These are phyloP conservation scores for Nezara viridula DNA, from an alignment of 2,888 invertebrate genomes.

Conservation along the genomic window DNA sequence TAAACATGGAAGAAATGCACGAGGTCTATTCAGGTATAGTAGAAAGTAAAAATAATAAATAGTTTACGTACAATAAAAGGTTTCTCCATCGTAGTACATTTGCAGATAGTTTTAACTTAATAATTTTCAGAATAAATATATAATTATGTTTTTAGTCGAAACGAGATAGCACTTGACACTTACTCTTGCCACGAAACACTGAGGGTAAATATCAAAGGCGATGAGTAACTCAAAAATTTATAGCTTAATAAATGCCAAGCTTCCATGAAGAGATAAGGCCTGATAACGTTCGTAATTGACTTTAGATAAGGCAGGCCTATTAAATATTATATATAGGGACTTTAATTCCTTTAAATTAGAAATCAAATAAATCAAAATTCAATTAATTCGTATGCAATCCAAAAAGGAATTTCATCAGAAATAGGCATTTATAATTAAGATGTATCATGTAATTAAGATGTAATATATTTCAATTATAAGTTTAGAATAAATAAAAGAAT, in stretches of 20 bases:
- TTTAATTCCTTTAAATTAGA: constrained; percentile 41
- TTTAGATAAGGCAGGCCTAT: constrained; percentile 38
- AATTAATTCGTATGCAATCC: constrained; percentile 32
- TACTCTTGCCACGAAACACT: background rate
- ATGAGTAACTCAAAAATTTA: constrained; percentile 35
- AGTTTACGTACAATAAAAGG: background rate
- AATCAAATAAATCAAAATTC: constrained; percentile 47
- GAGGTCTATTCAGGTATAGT: no score
- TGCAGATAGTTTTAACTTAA: background rate
- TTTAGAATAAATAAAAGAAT: background rate
- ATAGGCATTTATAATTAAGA: constrained; percentile 39
- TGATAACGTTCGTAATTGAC: constrained; percentile 44
- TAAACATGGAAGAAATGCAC: no score
- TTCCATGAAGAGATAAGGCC: constrained; percentile 41
- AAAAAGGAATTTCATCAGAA: background rate
- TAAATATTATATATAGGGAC: constrained; percentile 16
- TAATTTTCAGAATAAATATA: background rate
- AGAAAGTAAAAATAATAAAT: background rate
- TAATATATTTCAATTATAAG: background rate
- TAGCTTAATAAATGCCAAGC: constrained; percentile 47
- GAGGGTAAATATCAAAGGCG: background rate
- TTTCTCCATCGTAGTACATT: constrained; percentile 45
- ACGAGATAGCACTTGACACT: background rate
- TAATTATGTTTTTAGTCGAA: background rate
- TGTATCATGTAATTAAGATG: background rate